A percentile compares a stretch with the other conserved stretches of the same genome.
These are phyloP conservation scores for Nicator chloris DNA, from an alignment of 2,113 vertebrate genomes.

Conservation along the genomic window DNA sequence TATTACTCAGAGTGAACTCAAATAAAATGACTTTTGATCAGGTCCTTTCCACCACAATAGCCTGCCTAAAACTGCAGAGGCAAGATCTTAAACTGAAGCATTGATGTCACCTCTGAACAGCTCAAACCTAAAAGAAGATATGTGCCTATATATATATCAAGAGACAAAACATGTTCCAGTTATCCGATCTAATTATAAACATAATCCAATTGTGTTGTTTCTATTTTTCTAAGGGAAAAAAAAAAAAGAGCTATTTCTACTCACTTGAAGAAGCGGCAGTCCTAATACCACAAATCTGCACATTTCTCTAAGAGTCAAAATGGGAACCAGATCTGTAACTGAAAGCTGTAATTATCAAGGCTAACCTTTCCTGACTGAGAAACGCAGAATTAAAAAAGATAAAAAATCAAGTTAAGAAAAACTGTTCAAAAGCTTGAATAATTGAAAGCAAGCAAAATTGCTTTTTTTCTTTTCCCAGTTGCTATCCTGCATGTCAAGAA, in stretches of 20 bases:
- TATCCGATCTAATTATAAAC: not conserved
- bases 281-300: not conserved
- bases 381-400: not conserved
- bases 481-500: not conserved
- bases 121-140: not conserved
- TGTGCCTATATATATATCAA: not conserved
- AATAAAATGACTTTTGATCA: not conserved
- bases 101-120: not conserved
- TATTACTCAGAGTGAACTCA: not conserved
- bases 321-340: not conserved
- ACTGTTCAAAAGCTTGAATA: not conserved
- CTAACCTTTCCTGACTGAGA: not conserved
- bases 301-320: not conserved
- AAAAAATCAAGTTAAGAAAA: not conserved
- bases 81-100: not conserved
- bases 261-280: not conserved
- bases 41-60: not conserved
- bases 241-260: not conserved
- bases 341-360: not conserved
- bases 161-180: not conserved
- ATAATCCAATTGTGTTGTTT: not conserved
- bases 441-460: not conserved
- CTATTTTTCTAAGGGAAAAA: not conserved
- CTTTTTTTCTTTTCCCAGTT: not conserved
- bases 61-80: not conserved